phyloP scores from a whole-genome alignment of 2,113 vertebrate species.

The Vulpes vulpes region DNA sequence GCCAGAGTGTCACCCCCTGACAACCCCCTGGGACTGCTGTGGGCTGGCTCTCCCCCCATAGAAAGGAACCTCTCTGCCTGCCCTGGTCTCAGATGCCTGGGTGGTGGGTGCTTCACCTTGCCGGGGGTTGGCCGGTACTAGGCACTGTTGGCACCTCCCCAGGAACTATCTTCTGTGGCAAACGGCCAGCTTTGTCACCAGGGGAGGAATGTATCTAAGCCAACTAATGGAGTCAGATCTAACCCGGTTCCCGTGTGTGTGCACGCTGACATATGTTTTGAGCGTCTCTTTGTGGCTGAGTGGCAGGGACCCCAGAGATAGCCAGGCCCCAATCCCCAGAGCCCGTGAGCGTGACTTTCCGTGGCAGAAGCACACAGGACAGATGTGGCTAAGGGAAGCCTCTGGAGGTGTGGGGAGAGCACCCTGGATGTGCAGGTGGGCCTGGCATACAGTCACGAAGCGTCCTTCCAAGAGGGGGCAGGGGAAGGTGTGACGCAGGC shows the following conservation, averaged over 20 bases:
- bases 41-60: neutral
- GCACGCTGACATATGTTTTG: rapidly evolving
- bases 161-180: constrained; percentile 60
- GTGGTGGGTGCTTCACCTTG: neutral
- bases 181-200: constrained; percentile 14
- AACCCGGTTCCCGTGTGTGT: rapidly evolving
- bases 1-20: neutral
- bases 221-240: neutral
- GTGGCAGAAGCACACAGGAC: neutral
- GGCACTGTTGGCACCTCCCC: constrained; percentile 56
- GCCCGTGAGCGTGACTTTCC: rapidly evolving
- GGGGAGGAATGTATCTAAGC: neutral
- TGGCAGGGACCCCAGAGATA: neutral
- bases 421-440: neutral
- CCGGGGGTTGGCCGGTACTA: neutral
- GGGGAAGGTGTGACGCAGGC: neutral
- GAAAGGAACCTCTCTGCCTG: neutral
- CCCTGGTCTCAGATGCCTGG: neutral
- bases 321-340: neutral
- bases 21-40: neutral
- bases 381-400: neutral
- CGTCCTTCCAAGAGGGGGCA: neutral
- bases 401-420: neutral
- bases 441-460: rapidly evolving
- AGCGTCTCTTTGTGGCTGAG: neutral